Conservation (phyloP, 2,888 invertebrate species). For the Allygus modestus region DNA sequence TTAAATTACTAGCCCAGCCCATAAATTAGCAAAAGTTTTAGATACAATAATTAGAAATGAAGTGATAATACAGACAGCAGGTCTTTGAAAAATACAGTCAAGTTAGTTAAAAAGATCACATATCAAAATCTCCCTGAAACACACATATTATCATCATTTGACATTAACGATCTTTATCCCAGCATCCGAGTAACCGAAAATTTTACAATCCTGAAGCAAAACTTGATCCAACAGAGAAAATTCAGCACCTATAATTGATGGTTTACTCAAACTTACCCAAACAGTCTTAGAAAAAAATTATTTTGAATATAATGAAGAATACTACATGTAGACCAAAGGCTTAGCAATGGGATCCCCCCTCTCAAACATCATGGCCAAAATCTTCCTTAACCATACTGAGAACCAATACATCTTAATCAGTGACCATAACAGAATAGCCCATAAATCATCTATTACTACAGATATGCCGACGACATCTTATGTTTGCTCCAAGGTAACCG, state of each 20-base stretch:
- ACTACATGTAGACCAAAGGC: slow-evolving; percentile 18
- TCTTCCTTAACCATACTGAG: slow-evolving; percentile 40
- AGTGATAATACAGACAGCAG: background rate
- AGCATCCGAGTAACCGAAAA: slow-evolving; percentile 13
- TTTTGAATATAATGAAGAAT: background rate
- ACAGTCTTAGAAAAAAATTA: slow-evolving; percentile 33
- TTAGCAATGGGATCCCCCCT: slow-evolving; percentile 54
- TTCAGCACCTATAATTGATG: background rate
- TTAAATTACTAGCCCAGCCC: background rate
- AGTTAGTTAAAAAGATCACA: background rate
- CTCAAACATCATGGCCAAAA: slow-evolving; percentile 32
- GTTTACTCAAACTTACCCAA: background rate
- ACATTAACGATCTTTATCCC: slow-evolving; percentile 16
- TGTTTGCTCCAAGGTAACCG: background rate
- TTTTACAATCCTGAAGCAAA: slow-evolving; percentile 2
- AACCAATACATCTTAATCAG: background rate
- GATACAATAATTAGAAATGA: background rate
- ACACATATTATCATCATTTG: slow-evolving; percentile 30
- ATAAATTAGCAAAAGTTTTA: background rate
- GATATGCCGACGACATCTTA: slow-evolving; percentile 24
- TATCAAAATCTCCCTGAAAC: background rate
- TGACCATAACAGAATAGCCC: background rate
- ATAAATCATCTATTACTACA: background rate
- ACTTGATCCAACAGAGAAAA: background rate
- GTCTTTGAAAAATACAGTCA: background rate